Evolutionary conservation across 2,113 vertebrate genomes (phyloP).

Genomic region (Elephantulus edwardii): DNA sequence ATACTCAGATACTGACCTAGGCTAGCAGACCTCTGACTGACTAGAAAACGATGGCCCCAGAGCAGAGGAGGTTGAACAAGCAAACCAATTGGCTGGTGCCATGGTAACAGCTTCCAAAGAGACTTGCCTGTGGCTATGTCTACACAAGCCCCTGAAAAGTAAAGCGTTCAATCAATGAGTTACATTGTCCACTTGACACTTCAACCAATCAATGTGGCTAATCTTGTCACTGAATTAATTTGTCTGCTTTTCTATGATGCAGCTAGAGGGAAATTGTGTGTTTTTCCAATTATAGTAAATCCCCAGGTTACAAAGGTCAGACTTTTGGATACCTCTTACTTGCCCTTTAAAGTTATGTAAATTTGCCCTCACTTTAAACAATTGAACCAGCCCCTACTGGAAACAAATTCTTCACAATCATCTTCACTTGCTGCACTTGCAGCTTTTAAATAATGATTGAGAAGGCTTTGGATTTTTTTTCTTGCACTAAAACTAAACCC

Average conservation of each 20-base stretch:
- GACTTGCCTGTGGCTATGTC: conserved; percentile 60
- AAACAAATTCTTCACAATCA: no score
- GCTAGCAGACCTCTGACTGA: conserved; percentile 43
- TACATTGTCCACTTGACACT: conserved; percentile 65
- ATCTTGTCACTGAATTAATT: conserved; percentile 74
- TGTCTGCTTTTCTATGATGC: conserved; percentile 53
- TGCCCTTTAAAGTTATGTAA: background rate
- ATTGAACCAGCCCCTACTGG: background rate
- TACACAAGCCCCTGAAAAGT: conserved; percentile 64
- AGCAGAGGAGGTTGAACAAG: background rate
- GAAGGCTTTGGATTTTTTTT: no score
- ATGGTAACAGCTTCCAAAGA: conserved; percentile 65
- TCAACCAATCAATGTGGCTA: conserved; percentile 59
- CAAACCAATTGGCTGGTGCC: conserved; percentile 53
- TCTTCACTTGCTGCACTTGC: no score
- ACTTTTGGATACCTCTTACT: background rate
- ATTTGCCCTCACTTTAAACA: background rate
- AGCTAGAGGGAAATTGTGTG: conserved; percentile 59
- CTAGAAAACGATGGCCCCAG: background rate
- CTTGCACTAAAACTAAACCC: no score
- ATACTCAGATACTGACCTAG: conserved; percentile 35
- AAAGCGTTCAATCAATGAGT: conserved; percentile 70
- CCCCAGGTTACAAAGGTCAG: background rate
- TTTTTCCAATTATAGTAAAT: conserved; percentile 53
- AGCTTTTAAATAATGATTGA: no score